These are phyloP conservation scores for Borostomias antarcticus DNA, from an alignment of 2,797 vertebrate genomes.

Conservation along the genomic window DNA sequence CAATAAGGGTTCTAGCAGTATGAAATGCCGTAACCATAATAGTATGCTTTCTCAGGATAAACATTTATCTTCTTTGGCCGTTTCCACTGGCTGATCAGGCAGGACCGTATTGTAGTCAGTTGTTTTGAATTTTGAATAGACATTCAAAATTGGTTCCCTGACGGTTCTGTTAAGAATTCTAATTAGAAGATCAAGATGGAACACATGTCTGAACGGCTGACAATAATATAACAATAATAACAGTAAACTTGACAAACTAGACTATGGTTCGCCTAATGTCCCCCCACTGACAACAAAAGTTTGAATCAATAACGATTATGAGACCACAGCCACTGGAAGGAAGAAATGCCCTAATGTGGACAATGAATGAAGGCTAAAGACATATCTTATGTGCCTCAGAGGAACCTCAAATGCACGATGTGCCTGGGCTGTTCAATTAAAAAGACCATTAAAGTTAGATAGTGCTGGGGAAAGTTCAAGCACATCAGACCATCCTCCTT, in stretches of 20 bases:
- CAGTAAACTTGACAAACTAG: no score
- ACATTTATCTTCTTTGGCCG: no score
- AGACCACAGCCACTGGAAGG: slow-evolving; percentile 25
- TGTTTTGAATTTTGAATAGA: no score
- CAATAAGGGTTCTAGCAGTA: no score
- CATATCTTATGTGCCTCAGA: slow-evolving; percentile 37
- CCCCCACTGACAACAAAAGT: slow-evolving; percentile 35
- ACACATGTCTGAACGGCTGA: not conserved
- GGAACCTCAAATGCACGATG: slow-evolving; percentile 45
- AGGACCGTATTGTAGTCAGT: no score
- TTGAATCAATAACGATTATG: slow-evolving; percentile 48
- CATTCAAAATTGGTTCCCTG: not conserved
- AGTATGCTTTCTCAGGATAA: no score
- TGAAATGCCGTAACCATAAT: no score
- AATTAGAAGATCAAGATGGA: not conserved
- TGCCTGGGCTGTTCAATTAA: slow-evolving; percentile 61
- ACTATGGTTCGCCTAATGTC: slow-evolving; percentile 4
- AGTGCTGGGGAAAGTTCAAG: slow-evolving; percentile 35
- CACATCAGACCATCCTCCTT: slow-evolving; percentile 36
- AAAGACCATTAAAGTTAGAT: slow-evolving; percentile 47
- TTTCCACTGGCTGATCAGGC: no score
- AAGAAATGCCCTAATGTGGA: slow-evolving; percentile 33
- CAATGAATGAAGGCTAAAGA: slow-evolving; percentile 30
- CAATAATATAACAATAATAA: no score
- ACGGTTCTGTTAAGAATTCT: not conserved